Conservation (phyloP, 2,113 vertebrate species). For the Regulus satrapa region DNA sequence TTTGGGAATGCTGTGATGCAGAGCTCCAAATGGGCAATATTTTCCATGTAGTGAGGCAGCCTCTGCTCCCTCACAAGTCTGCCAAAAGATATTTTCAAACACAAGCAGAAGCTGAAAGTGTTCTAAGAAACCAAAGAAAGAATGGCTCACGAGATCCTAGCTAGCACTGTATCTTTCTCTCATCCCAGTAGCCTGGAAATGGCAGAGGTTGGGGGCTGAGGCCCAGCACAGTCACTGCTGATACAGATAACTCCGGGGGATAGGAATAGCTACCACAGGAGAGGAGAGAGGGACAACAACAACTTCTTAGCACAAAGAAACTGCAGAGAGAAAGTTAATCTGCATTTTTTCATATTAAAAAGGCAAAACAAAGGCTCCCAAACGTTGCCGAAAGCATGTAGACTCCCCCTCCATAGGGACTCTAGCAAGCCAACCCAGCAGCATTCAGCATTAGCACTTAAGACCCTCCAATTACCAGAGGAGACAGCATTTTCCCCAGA, state of each 20-base stretch:
- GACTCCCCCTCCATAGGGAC: accelerated
- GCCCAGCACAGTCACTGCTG: accelerated
- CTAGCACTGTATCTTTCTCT: accelerated
- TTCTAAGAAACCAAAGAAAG: not conserved
- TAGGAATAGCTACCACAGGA: accelerated
- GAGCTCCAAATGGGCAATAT: accelerated
- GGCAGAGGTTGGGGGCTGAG: not conserved
- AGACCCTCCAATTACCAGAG: not conserved
- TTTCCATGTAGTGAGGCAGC: not conserved
- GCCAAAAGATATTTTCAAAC: accelerated
- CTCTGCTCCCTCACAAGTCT: not conserved
- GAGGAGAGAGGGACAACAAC: accelerated
- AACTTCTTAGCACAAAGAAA: not conserved
- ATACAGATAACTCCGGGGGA: too few species aligned
- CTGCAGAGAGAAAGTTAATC: accelerated
- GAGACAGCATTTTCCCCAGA: accelerated
- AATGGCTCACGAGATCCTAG: accelerated
- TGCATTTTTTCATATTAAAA: not conserved
- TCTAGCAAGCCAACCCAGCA: not conserved
- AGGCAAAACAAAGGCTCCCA: not conserved
- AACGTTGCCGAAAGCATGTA: not conserved
- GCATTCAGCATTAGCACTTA: not conserved
- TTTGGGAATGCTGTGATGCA: accelerated
- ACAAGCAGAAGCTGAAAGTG: not conserved
- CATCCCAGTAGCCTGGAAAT: not conserved